Percentiles rank a stretch among this genome's conserved stretches.
Evolutionary conservation across 2,888 invertebrate genomes (phyloP).

Genomic region (Blastobasis lacticolella): DNA sequence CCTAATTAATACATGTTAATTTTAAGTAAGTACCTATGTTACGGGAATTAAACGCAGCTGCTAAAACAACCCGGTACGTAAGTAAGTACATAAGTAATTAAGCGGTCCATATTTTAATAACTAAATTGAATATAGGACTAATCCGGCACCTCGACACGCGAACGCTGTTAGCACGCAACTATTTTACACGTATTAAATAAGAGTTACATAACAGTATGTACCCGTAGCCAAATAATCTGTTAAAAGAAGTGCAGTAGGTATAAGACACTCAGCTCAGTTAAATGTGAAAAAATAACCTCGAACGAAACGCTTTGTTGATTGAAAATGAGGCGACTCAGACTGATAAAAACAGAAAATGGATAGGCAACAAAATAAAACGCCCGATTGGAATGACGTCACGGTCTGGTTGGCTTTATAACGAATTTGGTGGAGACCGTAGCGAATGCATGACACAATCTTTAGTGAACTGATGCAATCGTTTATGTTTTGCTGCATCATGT

Average conservation of each 20-base stretch:
- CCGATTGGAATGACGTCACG: conserved; percentile 32
- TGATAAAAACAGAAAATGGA: no score
- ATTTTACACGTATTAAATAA: no score
- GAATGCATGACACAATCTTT: conserved; percentile 18
- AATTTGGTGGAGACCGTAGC: conserved; percentile 6
- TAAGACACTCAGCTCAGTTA: no score
- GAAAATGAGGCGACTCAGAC: no score
- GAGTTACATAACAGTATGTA: no score
- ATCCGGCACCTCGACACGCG: conserved; percentile 30
- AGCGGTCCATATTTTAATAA: conserved; percentile 20
- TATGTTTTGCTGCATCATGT: background rate
- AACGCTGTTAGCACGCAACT: conserved; percentile 22
- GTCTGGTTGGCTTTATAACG: conserved; percentile 25
- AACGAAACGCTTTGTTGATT: no score
- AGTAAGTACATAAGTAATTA: conserved; percentile 18
- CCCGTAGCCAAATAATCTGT: no score
- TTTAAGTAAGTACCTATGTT: no score
- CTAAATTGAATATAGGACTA: conserved; percentile 28
- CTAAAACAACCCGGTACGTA: conserved; percentile 2
- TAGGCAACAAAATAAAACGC: conserved; percentile 7
- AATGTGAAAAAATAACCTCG: no score
- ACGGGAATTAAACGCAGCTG: background rate
- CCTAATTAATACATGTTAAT: no score
- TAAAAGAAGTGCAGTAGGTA: no score
- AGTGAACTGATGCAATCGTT: background rate